Conservation (phyloP, 2,888 invertebrate genomes). For the Uloborus plumipes region DNA sequence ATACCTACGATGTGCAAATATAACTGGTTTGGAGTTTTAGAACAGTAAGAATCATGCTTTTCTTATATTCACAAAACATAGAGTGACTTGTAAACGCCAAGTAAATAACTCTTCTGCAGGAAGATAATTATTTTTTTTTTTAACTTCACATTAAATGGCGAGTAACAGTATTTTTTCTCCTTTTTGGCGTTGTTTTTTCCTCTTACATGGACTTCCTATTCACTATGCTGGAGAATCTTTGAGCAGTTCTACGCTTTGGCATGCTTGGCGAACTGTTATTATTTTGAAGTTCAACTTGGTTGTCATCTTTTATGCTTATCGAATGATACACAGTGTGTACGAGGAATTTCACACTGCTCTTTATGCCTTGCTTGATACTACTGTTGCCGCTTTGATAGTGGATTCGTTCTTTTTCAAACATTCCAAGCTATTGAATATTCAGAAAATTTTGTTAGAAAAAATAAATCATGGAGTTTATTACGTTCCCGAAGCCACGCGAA, state of each 20-base stretch:
- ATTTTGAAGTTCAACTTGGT: constrained; percentile 16
- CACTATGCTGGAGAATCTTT: constrained; percentile 8
- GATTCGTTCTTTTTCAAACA: constrained; percentile 48
- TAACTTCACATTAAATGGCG: not conserved
- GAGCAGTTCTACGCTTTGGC: constrained; percentile 18
- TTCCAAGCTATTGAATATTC: constrained; percentile 13
- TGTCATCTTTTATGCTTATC: constrained; percentile 16
- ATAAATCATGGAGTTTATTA: constrained; percentile 16
- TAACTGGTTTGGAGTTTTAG: no score
- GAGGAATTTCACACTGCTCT: constrained; percentile 5
- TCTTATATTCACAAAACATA: no score
- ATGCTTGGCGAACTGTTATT: constrained; percentile 26
- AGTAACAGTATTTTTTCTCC: constrained; percentile 21
- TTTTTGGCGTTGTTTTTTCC: constrained; percentile 9
- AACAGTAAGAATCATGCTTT: no score
- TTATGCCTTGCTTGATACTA: constrained; percentile 31
- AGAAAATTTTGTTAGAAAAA: constrained; percentile 12
- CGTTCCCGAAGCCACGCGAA: constrained; percentile 9
- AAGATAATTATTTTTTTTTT: no score
- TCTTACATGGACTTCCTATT: constrained; percentile 39
- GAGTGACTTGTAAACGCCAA: no score
- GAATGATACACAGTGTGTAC: not conserved
- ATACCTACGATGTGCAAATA: no score
- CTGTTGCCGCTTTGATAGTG: constrained; percentile 27
- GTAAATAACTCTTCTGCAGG: no score